phyloP scores from a whole-genome alignment of 1,140 invertebrate species.

The Ladona fulva region DNA sequence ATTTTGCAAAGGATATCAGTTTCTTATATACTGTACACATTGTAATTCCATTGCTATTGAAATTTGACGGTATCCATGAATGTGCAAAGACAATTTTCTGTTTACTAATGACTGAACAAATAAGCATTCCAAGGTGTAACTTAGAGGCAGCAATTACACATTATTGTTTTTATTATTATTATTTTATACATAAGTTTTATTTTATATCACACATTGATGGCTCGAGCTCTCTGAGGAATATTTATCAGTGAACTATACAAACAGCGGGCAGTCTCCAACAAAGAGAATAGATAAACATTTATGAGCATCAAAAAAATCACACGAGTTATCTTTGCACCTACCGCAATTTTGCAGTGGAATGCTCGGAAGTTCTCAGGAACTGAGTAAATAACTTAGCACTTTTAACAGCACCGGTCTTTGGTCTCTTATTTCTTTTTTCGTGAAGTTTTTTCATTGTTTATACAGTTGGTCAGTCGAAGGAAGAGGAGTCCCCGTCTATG shows the following conservation, averaged over 20 bases:
- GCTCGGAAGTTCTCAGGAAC: slow-evolving; percentile 6
- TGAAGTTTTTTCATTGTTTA: not conserved
- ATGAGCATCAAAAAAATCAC: slow-evolving; percentile 10
- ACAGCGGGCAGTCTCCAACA: not conserved
- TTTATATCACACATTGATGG: slow-evolving; percentile 6
- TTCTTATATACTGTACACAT: not conserved
- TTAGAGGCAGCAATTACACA: not conserved
- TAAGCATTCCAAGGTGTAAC: not conserved
- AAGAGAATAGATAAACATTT: slow-evolving; percentile 8
- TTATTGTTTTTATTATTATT: not conserved
- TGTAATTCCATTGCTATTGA: not conserved
- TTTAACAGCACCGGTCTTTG: slow-evolving; percentile 8
- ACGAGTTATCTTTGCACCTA: not conserved
- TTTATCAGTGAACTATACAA: slow-evolving; percentile 2
- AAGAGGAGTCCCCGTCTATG: not conserved
- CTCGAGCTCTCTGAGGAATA: not conserved
- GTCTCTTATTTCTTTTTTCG: not conserved
- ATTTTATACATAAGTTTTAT: slow-evolving; percentile 1
- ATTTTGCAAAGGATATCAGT: not conserved
- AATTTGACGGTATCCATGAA: not conserved
- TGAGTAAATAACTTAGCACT: slow-evolving; percentile 10
- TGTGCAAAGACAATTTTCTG: slow-evolving; percentile 5
- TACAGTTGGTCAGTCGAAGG: not conserved
- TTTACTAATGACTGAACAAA: slow-evolving; percentile 1
- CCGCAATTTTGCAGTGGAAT: slow-evolving; percentile 1